Conservation (phyloP, 1,140 invertebrate species). For the Drosophila chauvacae region DNA sequence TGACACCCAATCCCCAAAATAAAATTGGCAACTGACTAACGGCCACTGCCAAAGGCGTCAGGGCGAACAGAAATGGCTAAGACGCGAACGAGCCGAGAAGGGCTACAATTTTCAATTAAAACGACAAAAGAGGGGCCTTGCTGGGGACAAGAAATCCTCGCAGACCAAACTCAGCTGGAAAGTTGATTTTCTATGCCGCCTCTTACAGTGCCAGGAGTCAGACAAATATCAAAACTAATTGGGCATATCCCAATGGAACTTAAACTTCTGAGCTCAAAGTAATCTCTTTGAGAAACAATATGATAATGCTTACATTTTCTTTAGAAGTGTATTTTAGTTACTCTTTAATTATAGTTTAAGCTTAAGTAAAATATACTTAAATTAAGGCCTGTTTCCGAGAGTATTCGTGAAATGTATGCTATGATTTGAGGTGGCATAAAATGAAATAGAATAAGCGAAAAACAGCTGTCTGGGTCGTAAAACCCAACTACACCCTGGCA, state of each 20-base stretch:
- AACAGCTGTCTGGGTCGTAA: conserved; percentile 79
- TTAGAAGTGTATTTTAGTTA: background rate
- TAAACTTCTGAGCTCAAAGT: background rate
- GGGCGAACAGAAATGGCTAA: background rate
- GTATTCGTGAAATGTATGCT: background rate
- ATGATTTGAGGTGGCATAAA: conserved; percentile 52
- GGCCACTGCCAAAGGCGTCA: conserved; percentile 18
- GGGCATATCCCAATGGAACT: conserved; percentile 58
- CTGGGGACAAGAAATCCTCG: background rate
- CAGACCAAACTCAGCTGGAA: conserved; percentile 36
- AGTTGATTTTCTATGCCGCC: conserved; percentile 48
- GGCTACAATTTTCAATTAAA: conserved; percentile 71
- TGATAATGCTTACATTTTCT: background rate
- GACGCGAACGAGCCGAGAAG: conserved; percentile 9
- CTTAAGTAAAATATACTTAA: conserved; percentile 16
- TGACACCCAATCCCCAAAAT: conserved; percentile 36
- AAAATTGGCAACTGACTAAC: conserved; percentile 39
- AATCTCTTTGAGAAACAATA: background rate
- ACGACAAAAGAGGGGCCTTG: conserved; percentile 57
- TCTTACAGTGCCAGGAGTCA: conserved; percentile 9
- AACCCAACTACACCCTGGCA: conserved; percentile 75
- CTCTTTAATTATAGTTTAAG: background rate
- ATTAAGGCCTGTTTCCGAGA: conserved; percentile 1
- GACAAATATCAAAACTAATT: conserved; percentile 66
- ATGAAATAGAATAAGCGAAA: conserved; percentile 22